Conservation (phyloP, 2,113 vertebrate species). For the Sylvilagus bachmani region DNA sequence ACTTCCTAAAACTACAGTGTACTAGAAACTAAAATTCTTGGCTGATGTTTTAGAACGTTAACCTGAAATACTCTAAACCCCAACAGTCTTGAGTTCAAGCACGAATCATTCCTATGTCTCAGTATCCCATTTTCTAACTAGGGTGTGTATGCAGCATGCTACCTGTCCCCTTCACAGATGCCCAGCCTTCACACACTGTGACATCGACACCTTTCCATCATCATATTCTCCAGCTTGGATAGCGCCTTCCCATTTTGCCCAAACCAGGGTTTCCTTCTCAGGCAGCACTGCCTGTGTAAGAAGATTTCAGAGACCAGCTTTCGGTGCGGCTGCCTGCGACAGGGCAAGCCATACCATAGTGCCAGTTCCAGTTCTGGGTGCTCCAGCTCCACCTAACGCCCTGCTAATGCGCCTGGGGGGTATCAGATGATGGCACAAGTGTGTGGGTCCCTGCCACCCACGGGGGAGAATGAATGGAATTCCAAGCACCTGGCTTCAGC, state of each 20-base stretch:
- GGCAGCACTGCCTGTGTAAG: not conserved
- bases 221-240: not conserved
- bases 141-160: not conserved
- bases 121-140: not conserved
- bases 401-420: too few relatives aligned
- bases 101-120: not conserved
- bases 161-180: too few relatives aligned
- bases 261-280: not conserved
- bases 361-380: too few relatives aligned
- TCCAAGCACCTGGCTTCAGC: too few relatives aligned
- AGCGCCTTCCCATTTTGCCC: not conserved
- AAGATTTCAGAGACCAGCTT: not conserved
- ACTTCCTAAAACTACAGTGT: not conserved
- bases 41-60: not conserved
- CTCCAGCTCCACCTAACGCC: too few relatives aligned
- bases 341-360: too few relatives aligned
- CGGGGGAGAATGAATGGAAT: too few relatives aligned
- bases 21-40: conserved; percentile 26
- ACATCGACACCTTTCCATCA: not conserved
- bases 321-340: too few relatives aligned
- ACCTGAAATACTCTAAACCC: not conserved
- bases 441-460: too few relatives aligned
- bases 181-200: not conserved
- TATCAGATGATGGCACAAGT: too few relatives aligned
- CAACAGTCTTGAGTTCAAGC: not conserved